Percentiles rank a stretch among this genome's conserved stretches.
phyloP scores from a whole-genome alignment of 2,888 invertebrate species.

The Leptopilina drosophilae region DNA sequence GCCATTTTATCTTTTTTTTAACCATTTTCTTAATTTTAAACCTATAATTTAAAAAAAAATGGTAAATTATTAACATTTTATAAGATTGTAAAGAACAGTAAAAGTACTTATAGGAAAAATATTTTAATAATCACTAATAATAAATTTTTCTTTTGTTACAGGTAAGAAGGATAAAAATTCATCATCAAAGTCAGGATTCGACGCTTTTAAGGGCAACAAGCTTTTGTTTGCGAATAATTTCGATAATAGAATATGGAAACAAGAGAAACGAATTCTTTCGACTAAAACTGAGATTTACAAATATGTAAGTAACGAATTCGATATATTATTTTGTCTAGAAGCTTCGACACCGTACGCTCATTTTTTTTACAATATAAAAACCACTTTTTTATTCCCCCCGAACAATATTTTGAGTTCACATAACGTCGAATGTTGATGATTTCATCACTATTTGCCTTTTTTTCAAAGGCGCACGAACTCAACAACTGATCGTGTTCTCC shows the following conservation, averaged over 20 bases:
- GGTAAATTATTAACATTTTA: too few relatives aligned
- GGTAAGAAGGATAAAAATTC: background rate
- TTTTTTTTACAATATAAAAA: background rate
- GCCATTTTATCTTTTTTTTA: too few relatives aligned
- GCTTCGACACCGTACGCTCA: background rate
- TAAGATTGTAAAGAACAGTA: too few relatives aligned
- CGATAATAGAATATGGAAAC: background rate
- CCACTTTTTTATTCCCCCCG: background rate
- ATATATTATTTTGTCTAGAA: constrained; percentile 22
- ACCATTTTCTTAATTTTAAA: too few relatives aligned
- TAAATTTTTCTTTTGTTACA: constrained; percentile 1
- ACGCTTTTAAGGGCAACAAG: too few relatives aligned
- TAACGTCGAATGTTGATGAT: constrained; percentile 15
- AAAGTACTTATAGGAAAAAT: too few relatives aligned
- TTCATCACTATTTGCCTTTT: constrained; percentile 26
- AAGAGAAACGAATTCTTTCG: background rate
- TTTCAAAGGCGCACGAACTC: constrained; percentile 7
- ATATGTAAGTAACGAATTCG: background rate
- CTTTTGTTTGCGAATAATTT: too few relatives aligned
- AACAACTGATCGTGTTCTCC: constrained; percentile 32
- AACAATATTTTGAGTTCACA: background rate
- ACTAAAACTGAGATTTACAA: too few relatives aligned
- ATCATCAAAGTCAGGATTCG: too few relatives aligned
- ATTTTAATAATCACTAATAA: background rate
- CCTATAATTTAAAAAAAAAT: too few relatives aligned